phyloP scores from a whole-genome alignment of 2,797 vertebrate species.

The Bovichtus diacanthus region DNA sequence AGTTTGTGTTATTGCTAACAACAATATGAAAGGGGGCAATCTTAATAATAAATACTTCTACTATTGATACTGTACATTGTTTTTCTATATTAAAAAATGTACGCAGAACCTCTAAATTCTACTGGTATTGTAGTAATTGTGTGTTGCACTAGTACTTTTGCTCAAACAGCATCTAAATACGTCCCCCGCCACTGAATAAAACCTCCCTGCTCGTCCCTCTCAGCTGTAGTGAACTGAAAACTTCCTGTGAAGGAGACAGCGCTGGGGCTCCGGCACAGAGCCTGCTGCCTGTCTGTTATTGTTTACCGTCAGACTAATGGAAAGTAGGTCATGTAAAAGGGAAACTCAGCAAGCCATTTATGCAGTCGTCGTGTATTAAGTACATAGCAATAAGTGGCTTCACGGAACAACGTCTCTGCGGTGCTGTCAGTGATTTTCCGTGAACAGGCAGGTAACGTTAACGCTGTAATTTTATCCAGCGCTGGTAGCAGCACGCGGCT shows the following conservation, averaged over 20 bases:
- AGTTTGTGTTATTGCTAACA: neutral
- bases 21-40: neutral
- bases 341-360: slow-evolving; percentile 1
- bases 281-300: slow-evolving; percentile 48
- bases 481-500: slow-evolving; percentile 26
- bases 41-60: neutral
- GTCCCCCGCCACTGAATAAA: neutral
- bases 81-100: too few relatives aligned
- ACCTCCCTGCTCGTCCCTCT: neutral
- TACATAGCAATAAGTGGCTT: neutral
- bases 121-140: neutral
- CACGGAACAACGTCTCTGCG: neutral
- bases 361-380: neutral
- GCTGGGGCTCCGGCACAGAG: neutral
- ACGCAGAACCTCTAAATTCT: neutral
- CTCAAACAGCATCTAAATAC: neutral
- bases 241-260: neutral
- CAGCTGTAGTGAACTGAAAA: neutral
- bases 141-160: neutral
- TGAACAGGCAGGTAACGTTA: slow-evolving; percentile 40
- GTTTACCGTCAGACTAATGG: slow-evolving; percentile 57
- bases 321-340: slow-evolving; percentile 70
- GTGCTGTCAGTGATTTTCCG: neutral
- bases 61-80: neutral
- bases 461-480: neutral